These are phyloP conservation scores for Mesorhabditis sp. DNA, from an alignment of 2,888 invertebrate species.

Conservation along the genomic window DNA sequence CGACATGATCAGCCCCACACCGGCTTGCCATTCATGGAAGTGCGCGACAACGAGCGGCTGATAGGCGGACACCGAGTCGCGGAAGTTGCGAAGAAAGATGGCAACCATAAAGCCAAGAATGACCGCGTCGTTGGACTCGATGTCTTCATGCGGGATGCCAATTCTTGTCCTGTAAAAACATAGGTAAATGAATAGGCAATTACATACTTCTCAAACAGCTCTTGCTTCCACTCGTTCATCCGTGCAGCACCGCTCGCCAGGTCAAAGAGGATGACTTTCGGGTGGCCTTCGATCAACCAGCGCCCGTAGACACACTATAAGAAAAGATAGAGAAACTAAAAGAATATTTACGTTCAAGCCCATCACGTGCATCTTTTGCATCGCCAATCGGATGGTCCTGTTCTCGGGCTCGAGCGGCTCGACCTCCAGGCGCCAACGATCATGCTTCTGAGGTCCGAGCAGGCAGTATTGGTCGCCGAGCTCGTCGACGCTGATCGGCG, in stretches of 20 bases:
- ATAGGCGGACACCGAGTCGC: slow-evolving; percentile 44
- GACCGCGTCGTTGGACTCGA: slow-evolving; percentile 92
- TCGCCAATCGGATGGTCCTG: slow-evolving; percentile 67
- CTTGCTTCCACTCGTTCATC: slow-evolving; percentile 86
- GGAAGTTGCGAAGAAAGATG: slow-evolving; percentile 73
- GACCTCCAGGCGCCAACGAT: slow-evolving; percentile 80
- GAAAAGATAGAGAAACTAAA: slow-evolving; percentile 6
- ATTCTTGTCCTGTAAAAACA: slow-evolving; percentile 67
- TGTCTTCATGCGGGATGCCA: slow-evolving; percentile 88
- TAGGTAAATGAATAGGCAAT: background rate
- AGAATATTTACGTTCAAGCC: slow-evolving; percentile 72
- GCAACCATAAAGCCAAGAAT: slow-evolving; percentile 92
- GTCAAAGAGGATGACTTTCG: slow-evolving; percentile 93
- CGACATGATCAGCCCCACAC: slow-evolving; percentile 79
- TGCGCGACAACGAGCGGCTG: slow-evolving; percentile 78
- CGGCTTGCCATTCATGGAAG: slow-evolving; percentile 99
- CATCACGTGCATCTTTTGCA: slow-evolving; percentile 74
- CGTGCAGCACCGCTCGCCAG: slow-evolving; percentile 94
- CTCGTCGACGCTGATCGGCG: slow-evolving; percentile 91
- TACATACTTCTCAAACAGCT: slow-evolving; percentile 59
- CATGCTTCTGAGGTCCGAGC: slow-evolving; percentile 89
- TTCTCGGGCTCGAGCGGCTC: slow-evolving; percentile 60
- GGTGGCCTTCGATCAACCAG: slow-evolving; percentile 98
- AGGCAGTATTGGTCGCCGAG: slow-evolving; percentile 95
- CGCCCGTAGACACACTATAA: slow-evolving; percentile 75